Evolutionary conservation across 2,797 vertebrate species (phyloP), one percentile per base, ranked within the genome.

Genomic region (Nannoperca australis): DNA sequence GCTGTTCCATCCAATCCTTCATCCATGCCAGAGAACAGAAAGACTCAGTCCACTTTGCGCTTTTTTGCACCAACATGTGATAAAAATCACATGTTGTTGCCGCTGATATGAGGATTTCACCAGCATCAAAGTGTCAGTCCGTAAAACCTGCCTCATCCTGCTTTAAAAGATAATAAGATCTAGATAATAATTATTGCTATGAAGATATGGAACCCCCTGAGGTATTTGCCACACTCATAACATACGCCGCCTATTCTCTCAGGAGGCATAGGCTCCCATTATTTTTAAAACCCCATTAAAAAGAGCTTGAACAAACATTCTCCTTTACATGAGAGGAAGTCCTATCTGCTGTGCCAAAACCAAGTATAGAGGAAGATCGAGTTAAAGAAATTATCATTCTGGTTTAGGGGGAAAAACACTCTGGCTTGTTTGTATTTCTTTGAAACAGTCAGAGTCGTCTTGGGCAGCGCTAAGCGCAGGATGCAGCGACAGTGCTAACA

Each of bases 221-320:
- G 58, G 36, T 60, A 62, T 66, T 49, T 45, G 53, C 40, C 15
- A 58, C 40, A 60, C 55, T 71, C 42, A 76, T 27, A 47, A 54
- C 49, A 53, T 24, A 15, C 22, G 54, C n/a, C 32, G 56, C 22
- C 60, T 59, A 49, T 51, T 73, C 55, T 72, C 64, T 53, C 22
- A 0, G 60, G 71, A 85, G 17, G 53, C 63, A 59, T 17, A 7
- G 42, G 10, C 54, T 56, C 14, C 20, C 14, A 72, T 50, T 80
- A 53, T 65, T 27, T 72, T 61, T 30, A 67, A 67, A 79, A 65
- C 47, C 1, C 22, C 49, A 80, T 81, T 76, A 38, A 78, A 77
- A 66, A 36, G 8, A 56, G 58, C 70, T 69, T 36, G n/a, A 45
- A 70, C 20, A 73, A 74, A 58, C 27, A 66, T 62, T 38, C 60